Base-by-base conservation (phyloP, 2,888 invertebrate species). In the Cheilosia vulpina region DNA sequence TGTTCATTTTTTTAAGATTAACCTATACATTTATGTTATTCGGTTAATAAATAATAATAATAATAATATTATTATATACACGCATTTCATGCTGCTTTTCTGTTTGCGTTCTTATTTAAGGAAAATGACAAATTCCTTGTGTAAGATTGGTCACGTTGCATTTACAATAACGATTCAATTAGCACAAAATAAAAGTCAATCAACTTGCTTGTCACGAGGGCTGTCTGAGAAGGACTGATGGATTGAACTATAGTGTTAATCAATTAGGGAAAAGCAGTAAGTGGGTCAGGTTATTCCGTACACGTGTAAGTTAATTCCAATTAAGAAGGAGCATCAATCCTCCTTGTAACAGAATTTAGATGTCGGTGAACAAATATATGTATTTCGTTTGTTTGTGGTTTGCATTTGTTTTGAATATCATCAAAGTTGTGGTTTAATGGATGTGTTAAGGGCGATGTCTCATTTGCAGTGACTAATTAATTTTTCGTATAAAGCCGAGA, bases 101-200 rank as follows among this genome's bases (percentile, higher is more conserved):
- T 15, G 6, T 15, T 27, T 27, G 11, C 4, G 19, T 21, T 19
- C 9, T 52, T 52, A 21, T 38, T 52, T 52, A 65, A 65, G 15
- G 9, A 65, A 65, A 19, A 17, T 47, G 62, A n/a, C 31, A 27
- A 17, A 50, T 50, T 31, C 9, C 24, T 21, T 24, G 17, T 13
- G 19, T n/a, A 4, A 41, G 17, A 53, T n/a, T 66, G 47, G 21
- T 57, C 50, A 50, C 47, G 21, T 47, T 41, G 52, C 52, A 43
- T 19, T 52, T 43, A 31, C 15, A 62, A 52, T 38, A 38, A 72
- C 45, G 43, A 60, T 72, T 62, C 19, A 27, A 31, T 72, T 19
- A 47, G 21, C 19, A 63, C 9, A 63, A 63, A 13, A 11, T 31
- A 45, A 55, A 34, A 13, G 47, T 43, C 55, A 57, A 69, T 57